phyloP scores from a whole-genome alignment of 1,140 invertebrate species.

The Microvelia longipes region DNA sequence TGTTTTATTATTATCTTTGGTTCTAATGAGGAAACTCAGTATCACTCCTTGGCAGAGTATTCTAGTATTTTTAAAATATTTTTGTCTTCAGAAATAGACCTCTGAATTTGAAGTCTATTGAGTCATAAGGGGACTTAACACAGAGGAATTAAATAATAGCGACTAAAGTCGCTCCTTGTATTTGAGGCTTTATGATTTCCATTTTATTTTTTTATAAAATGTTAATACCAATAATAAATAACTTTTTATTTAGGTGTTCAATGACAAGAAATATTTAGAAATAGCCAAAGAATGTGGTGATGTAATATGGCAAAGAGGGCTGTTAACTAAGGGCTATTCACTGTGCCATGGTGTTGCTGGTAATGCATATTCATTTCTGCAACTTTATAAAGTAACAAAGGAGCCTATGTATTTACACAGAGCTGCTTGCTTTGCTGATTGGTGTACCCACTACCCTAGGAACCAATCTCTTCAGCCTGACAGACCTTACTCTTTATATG shows the following conservation, averaged over 20 bases:
- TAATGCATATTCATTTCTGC: conserved; percentile 77
- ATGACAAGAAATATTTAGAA: conserved; percentile 55
- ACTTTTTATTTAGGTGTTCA: conserved; percentile 54
- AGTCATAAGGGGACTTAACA: too few species aligned
- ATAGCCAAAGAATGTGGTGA: conserved; percentile 55
- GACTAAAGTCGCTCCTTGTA: too few species aligned
- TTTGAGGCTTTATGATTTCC: too few species aligned
- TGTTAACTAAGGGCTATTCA: conserved; percentile 79
- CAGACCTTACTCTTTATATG: conserved; percentile 67
- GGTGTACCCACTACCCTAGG: conserved; percentile 57
- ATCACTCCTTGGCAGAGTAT: too few species aligned
- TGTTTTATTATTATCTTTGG: too few species aligned
- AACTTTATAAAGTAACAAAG: conserved; percentile 63
- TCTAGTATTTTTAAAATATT: too few species aligned
- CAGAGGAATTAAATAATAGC: too few species aligned
- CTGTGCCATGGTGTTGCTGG: conserved; percentile 84
- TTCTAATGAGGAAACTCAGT: too few species aligned
- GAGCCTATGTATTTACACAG: conserved; percentile 53
- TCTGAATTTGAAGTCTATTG: too few species aligned
- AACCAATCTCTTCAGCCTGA: conserved; percentile 54
- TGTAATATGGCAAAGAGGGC: conserved; percentile 66
- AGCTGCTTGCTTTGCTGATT: conserved; percentile 66
- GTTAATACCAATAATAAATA: too few species aligned
- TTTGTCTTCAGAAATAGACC: too few species aligned
- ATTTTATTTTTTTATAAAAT: too few species aligned